Base-by-base conservation (phyloP, 2,797 vertebrate genomes). In the Alca torda region DNA sequence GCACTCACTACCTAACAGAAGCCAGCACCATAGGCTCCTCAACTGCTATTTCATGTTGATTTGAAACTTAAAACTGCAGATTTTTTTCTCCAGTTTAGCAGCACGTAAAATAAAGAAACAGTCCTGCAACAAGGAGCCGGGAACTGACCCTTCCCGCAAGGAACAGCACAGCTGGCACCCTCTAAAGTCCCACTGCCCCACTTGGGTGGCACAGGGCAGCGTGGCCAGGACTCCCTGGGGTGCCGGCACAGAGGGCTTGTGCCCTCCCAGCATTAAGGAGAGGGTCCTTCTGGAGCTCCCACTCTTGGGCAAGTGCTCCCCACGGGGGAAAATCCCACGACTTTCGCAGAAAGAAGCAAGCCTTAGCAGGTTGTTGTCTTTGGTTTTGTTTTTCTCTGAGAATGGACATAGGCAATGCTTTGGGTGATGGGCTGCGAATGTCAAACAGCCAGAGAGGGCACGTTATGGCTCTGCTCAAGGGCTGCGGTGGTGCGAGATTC, bases 231-330 rank as follows among this genome's bases (percentile, higher is more conserved):
- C 23, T 35, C 10, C 56, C 24, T 1, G 4, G 23, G 13, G 6
- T 1, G 3, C 1, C 0, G 0, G 6, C 72, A 79, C n/a, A 45
- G 64, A 19, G 39, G 8, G 20, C 2, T 0, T 78, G 48, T 1
- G 4, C 18, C 20, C 11, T 13, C 12, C n/a, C 69, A 43, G 35
- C 30, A 33, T 11, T 11, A 30, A 84, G 59, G 7, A 75, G 1
- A 26, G 21, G 16, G 18, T 16, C 37, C 46, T 5, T 54, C 57
- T 74, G 35, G 33, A 9, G 9, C 41, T 82, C 57, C n/a, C 70
- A 60, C 23, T 30, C 61, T 21, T 5, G 0, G n/a, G 16, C 18
- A 79, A 67, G 26, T 0, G 1, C 2, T 48, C 15, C 16, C 17
- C 2, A 0, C 0, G 3, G 35, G 9, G 30, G 28, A 33, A 76